Evolutionary conservation across 2,797 vertebrate genomes (phyloP), one percentile per base, ranked within the genome.

Genomic region (Gallinago nigripennis): DNA sequence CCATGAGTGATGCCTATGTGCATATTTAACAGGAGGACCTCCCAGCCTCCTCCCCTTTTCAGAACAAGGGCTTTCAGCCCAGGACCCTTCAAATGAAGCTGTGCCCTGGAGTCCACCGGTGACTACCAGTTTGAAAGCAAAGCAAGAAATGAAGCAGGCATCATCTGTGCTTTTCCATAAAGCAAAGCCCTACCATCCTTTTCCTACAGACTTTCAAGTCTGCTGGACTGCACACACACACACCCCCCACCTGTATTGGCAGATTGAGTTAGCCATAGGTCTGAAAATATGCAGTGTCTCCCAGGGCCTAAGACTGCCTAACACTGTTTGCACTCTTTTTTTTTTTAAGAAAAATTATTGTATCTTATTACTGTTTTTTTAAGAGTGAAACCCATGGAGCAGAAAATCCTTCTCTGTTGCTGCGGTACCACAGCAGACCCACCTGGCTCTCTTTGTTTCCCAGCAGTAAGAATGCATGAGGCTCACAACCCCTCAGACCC

Each of bases 181-280:
- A 65, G 28, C 1, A 0, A 92, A 90, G 30, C 16, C 21, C 57
- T 50, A 33, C 14, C 15, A 70, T 9, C 35, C 37, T 41, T 82
- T n/a, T 41, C 3, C 63, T 33, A 9, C 45, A 72, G 45, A 53
- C 37, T 30, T 75, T 10, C 17, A 39, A 9, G 1, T 53, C 41
- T 20, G 73, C 41, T 0, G 0, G 51, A 41, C 31, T n/a, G n/a
- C 17, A 9, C 18, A 9, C 12, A 25, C 37, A 35, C 18, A 12
- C 12, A 25, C 37, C 28, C 12, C 18, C 57, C 23, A 27, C 27
- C 63, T 57, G 21, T 8, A 35, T 28, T 12, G 28, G 24, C 25
- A 65, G 25, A 39, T 1, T 18, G 19, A 50, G 20, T 12, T 12
- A 64, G 63, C 21, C 12, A 2, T 20, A 11, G 12, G 8, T 8